Percentiles rank a stretch among this genome's conserved stretches.
These are phyloP conservation scores for Eupithecia subumbrata DNA, from an alignment of 2,888 invertebrate genomes.

Conservation along the genomic window DNA sequence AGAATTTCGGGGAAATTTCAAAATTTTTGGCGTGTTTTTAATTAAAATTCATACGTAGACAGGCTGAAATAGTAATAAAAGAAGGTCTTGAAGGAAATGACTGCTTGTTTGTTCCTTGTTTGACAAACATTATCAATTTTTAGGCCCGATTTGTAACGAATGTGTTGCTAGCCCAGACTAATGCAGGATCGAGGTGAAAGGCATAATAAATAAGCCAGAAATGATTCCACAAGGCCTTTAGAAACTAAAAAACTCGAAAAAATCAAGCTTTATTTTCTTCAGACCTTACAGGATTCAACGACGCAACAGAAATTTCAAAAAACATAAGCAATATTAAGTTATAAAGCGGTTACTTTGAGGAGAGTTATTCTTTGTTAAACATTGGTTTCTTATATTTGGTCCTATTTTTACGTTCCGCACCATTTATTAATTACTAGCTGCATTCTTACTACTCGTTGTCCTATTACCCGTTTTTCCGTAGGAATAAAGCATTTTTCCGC, in stretches of 20 bases:
- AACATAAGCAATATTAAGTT: too few species aligned
- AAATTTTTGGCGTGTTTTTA: slow-evolving; percentile 13
- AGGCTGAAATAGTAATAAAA: neutral
- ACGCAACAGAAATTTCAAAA: too few species aligned
- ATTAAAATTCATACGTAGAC: slow-evolving; percentile 11
- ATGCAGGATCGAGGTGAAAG: neutral
- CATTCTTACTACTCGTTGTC: too few species aligned
- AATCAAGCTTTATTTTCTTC: too few species aligned
- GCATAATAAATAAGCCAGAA: neutral
- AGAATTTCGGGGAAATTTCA: neutral
- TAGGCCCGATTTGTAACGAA: neutral
- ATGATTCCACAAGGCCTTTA: neutral
- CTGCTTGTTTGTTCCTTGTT: neutral
- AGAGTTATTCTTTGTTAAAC: neutral
- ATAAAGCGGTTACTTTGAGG: too few species aligned
- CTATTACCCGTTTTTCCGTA: too few species aligned
- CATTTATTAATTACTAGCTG: too few species aligned
- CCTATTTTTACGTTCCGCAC: neutral
- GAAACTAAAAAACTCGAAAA: neutral
- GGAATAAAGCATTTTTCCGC: too few species aligned
- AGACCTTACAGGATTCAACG: too few species aligned
- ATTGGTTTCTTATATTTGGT: neutral
- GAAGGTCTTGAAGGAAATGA: neutral
- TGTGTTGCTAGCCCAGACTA: neutral
- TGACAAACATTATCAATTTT: neutral